These are phyloP conservation scores for Capreolus pygargus DNA, from an alignment of 2,113 vertebrate genomes.

Conservation along the genomic window DNA sequence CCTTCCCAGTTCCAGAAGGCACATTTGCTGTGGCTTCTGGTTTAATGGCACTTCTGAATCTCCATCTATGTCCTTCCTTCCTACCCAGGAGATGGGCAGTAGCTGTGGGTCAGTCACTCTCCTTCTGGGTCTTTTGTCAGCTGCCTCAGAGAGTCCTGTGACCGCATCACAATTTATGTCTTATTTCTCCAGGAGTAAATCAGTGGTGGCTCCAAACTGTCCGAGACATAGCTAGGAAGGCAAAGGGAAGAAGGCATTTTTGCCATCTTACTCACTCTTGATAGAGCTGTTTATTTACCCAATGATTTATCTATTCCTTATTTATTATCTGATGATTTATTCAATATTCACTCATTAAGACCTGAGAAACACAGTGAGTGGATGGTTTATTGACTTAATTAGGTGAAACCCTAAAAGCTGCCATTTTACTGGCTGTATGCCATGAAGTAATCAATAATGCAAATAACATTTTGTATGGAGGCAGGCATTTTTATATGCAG, in stretches of 20 bases:
- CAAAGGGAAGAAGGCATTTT: neutral
- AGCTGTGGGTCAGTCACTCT: neutral
- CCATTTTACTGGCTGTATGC: neutral
- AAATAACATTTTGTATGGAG: neutral
- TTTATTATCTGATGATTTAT: neutral
- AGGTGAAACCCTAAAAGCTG: constrained; percentile 12
- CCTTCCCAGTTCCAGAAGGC: neutral
- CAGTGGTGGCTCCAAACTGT: neutral
- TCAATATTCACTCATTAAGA: neutral
- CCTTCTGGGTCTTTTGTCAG: neutral
- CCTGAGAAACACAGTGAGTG: neutral
- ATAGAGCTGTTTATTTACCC: neutral
- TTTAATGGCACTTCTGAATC: neutral
- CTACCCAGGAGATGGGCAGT: neutral
- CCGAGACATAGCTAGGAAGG: neutral
- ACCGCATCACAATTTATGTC: neutral
- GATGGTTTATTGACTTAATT: neutral
- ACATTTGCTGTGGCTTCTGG: neutral
- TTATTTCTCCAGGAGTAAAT: neutral
- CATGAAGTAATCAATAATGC: neutral
- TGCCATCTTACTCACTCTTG: neutral
- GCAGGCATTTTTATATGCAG: neutral
- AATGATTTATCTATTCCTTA: neutral
- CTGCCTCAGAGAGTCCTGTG: neutral
- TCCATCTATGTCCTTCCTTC: neutral